These are phyloP conservation scores for Drosophila serrata DNA, from an alignment of 1,140 invertebrate genomes.

Conservation along the genomic window DNA sequence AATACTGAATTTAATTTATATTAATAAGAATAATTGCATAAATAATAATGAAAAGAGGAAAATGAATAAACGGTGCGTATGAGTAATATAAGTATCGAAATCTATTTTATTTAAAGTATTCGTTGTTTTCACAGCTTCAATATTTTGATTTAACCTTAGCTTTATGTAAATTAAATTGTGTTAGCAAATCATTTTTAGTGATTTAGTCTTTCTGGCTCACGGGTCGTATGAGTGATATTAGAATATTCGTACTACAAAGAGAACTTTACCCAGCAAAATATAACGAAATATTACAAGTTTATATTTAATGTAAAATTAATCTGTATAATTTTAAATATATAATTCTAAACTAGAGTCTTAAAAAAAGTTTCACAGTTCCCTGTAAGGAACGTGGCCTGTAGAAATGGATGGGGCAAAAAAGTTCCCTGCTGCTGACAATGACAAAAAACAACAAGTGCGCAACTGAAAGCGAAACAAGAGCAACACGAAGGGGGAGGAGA, in stretches of 20 bases:
- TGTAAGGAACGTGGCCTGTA: slow-evolving; percentile 8
- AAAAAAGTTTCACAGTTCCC: background rate
- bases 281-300: background rate
- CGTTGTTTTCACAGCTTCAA: background rate
- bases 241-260: background rate
- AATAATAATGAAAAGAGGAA: too few relatives aligned
- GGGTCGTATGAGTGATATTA: slow-evolving; percentile 3
- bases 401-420: slow-evolving; percentile 28
- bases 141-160: background rate
- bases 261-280: background rate
- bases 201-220: background rate
- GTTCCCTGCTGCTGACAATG: slow-evolving; percentile 67
- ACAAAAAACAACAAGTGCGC: slow-evolving; percentile 58
- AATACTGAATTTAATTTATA: too few relatives aligned
- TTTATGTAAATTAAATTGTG: background rate
- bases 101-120: too few relatives aligned
- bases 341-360: background rate
- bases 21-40: too few relatives aligned
- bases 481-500: slow-evolving; percentile 31
- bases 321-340: background rate
- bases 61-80: too few relatives aligned
- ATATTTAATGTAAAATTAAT: background rate
- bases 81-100: too few relatives aligned
- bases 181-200: background rate
- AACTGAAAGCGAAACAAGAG: slow-evolving; percentile 38